Evolutionary conservation across 2,888 invertebrate species (phyloP), one percentile per base, ranked within the genome.

Genomic region (Drosophila acutilabella): DNA sequence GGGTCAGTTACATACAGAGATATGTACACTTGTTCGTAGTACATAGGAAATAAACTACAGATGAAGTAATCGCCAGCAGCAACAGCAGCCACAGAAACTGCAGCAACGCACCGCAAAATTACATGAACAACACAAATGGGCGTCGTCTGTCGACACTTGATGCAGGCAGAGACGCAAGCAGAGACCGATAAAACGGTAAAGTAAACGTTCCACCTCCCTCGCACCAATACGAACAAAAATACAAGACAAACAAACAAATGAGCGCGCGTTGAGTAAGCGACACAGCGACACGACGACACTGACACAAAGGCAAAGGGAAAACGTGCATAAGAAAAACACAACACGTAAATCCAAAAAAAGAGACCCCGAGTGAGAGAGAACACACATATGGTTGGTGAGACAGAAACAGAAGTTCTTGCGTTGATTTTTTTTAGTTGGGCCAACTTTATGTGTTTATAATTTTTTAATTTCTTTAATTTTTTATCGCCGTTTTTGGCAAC

Each of bases 21-120:
- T 36, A 36, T 13, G 13, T 36, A 36, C 13, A 36, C 26, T 50
- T 67, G 73, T 51, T 57, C 36, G 50, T 40, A 44, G 44, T 68
- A 88, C 50, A 83, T 87, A 89, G 89, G 84, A 84, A 84, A 84
- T 89, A 75, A 80, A 83, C 68, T 53, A 42, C 62, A 76, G 80
- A 88, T 82, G 86, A 82, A 88, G 88, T 88, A 88, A 82, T 70
- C 76, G 57, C 57, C 64, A 70, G 54, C 78, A 75, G 64, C 67
- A 57, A 53, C 78, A 75, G 64, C 67, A 60, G 57, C 10, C 41
- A 41, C 57, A 70, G 11, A 52, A 18, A 30, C 44, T 50, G 45
- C 72, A 56, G 41, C 52, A 33, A 66, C 54, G 56, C 66, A 70
- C 50, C 47, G 42, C 36, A 38, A 56, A 41, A 58, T 57, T 48